Evolutionary conservation across 2,797 vertebrate genomes (phyloP).

Genomic region (Clarias pachynema): DNA sequence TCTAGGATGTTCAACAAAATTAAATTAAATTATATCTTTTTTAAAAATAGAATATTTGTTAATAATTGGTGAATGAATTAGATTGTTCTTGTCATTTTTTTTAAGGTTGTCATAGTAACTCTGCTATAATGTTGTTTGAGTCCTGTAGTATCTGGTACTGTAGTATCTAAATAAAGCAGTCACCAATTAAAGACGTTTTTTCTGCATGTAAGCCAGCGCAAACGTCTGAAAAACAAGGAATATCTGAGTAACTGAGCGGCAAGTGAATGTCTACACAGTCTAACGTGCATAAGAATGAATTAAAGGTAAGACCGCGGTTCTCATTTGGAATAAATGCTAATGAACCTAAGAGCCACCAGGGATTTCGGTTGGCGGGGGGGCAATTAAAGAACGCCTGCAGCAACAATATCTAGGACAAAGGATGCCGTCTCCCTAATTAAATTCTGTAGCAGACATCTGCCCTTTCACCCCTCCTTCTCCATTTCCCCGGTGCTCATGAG

Average conservation of each 20-base stretch:
- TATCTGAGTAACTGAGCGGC: not conserved
- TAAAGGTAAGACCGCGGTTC: conserved; percentile 64
- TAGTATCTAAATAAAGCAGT: not conserved
- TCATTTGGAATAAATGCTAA: conserved; percentile 73
- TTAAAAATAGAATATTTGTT: not conserved
- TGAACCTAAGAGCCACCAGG: conserved; percentile 66
- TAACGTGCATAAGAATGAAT: conserved; percentile 55
- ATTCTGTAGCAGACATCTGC: conserved; percentile 79
- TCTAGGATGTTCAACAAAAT: not conserved
- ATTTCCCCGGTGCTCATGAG: conserved; percentile 71
- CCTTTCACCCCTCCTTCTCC: conserved; percentile 70
- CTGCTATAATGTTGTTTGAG: too few species aligned
- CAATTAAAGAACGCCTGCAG: conserved; percentile 84
- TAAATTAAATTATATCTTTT: too few species aligned
- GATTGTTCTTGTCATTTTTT: not conserved
- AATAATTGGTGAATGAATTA: not conserved
- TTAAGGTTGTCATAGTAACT: not conserved
- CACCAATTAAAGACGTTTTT: not conserved
- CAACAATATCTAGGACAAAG: conserved; percentile 81
- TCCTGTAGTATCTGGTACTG: too few species aligned
- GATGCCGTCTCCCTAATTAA: conserved; percentile 80
- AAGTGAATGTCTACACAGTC: conserved; percentile 18
- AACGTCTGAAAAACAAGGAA: conserved; percentile 2
- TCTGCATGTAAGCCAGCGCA: not conserved
- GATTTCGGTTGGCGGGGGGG: conserved; percentile 53